Evolutionary conservation across 1,140 invertebrate species (phyloP).

Genomic region (Bombus balteatus): DNA sequence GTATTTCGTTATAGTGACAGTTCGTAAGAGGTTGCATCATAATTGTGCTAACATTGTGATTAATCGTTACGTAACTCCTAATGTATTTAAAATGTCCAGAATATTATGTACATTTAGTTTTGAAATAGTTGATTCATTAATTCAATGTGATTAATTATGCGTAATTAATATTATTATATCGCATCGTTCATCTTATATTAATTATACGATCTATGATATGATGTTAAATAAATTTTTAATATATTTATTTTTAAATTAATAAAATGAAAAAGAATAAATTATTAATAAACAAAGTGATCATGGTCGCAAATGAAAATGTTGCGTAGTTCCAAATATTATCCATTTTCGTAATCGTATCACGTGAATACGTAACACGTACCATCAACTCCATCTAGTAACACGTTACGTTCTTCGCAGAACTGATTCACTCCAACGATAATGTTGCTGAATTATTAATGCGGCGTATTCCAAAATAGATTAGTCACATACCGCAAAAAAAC

Average conservation of each 20-base stretch:
- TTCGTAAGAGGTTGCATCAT: neutral
- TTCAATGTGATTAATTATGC: neutral
- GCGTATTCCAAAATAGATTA: neutral
- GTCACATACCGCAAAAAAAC: neutral
- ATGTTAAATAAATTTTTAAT: neutral
- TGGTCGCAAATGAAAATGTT: neutral
- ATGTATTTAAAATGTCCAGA: neutral
- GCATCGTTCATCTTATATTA: too few relatives aligned
- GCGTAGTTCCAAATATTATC: neutral
- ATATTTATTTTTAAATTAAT: neutral
- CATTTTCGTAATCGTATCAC: neutral
- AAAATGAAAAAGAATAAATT: neutral
- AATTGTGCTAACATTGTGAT: neutral
- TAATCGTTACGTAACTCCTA: neutral
- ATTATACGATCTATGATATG: neutral
- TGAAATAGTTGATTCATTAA: neutral
- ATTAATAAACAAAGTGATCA: neutral
- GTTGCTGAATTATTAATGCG: neutral
- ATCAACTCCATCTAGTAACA: slow-evolving; percentile 49
- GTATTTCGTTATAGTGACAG: neutral
- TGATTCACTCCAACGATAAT: slow-evolving; percentile 33
- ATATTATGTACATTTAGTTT: neutral
- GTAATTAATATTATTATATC: neutral
- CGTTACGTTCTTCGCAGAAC: neutral
- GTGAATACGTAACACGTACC: neutral